These are phyloP conservation scores for Drosophila silvestris DNA, from an alignment of 2,888 invertebrate species.

Conservation along the genomic window DNA sequence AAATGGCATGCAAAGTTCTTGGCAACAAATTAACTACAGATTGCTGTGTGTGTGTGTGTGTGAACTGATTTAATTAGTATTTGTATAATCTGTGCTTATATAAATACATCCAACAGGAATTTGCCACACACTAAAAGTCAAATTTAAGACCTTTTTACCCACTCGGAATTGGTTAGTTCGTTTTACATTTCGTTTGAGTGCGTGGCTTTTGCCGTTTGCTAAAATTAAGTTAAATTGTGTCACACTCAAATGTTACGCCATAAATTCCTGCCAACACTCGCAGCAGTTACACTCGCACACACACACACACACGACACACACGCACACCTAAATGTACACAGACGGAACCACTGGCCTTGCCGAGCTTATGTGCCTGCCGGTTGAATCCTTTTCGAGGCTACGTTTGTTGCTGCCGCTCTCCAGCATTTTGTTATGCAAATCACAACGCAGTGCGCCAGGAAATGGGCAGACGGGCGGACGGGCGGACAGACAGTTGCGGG, in stretches of 20 bases:
- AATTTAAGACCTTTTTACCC: conserved; percentile 28
- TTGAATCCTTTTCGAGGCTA: conserved; percentile 49
- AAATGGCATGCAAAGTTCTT: conserved; percentile 61
- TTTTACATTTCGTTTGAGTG: conserved; percentile 28
- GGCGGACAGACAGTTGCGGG: conserved; percentile 39
- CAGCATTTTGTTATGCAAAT: conserved; percentile 81
- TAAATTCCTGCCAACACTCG: conserved; percentile 73
- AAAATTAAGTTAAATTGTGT: conserved; percentile 83
- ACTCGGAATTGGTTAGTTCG: conserved; percentile 19
- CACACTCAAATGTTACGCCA: conserved; percentile 82
- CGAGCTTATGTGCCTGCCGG: conserved; percentile 58
- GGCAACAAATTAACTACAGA: conserved; percentile 60
- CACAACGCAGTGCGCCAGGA: conserved; percentile 79
- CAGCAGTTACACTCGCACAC: conserved; percentile 40
- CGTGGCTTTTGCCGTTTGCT: conserved; percentile 53
- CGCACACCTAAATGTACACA: conserved; percentile 36
- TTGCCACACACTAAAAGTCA: conserved; percentile 21
- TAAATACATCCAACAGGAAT: conserved; percentile 7
- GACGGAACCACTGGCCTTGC: conserved; percentile 28
- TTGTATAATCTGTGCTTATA: background rate
- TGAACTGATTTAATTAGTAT: conserved; percentile 23
- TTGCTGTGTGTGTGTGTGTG: conserved; percentile 8
- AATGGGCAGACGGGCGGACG: conserved; percentile 39
- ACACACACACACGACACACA: background rate
- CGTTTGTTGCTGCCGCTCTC: conserved; percentile 38